phyloP scores from a whole-genome alignment of 2,888 invertebrate species.

The Margaritifera margaritifera region DNA sequence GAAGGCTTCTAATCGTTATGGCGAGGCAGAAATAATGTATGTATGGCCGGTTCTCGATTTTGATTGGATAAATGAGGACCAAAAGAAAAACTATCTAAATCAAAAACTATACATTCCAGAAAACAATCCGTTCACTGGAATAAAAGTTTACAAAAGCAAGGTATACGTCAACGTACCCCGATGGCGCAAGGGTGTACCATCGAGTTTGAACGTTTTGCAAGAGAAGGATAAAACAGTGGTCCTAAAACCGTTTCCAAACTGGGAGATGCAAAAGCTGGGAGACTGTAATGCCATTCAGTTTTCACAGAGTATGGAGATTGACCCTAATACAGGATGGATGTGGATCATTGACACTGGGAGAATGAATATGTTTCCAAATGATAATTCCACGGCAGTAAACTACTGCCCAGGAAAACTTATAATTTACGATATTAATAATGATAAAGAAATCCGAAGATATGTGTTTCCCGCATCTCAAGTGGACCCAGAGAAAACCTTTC shows the following conservation, averaged over 20 bases:
- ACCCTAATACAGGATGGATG: constrained; percentile 42
- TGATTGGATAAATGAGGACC: constrained; percentile 9
- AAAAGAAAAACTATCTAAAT: constrained; percentile 1
- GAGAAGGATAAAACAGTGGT: constrained; percentile 17
- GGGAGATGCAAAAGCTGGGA: constrained; percentile 34
- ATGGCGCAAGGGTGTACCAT: constrained; percentile 13
- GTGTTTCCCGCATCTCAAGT: constrained; percentile 31
- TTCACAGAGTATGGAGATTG: constrained; percentile 45
- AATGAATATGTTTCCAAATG: constrained; percentile 9
- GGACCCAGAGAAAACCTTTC: constrained; percentile 20
- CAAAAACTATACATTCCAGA: constrained; percentile 4
- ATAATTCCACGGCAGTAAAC: constrained; percentile 8
- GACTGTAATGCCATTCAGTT: constrained; percentile 40
- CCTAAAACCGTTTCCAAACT: constrained; percentile 36
- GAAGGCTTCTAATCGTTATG: too few species aligned
- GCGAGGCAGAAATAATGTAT: constrained; percentile 7
- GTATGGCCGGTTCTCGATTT: constrained; percentile 8
- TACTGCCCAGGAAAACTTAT: constrained; percentile 45
- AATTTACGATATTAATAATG: constrained; percentile 33
- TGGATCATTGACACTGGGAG: constrained; percentile 46
- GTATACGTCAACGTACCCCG: constrained; percentile 6
- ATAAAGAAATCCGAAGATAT: constrained; percentile 18
- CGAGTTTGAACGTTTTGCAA: constrained; percentile 19
- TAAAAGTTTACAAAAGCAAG: constrained; percentile 8
- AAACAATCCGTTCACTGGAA: constrained; percentile 10